Evolutionary conservation across 2,113 vertebrate species (phyloP).

Genomic region (Dromas ardeola): DNA sequence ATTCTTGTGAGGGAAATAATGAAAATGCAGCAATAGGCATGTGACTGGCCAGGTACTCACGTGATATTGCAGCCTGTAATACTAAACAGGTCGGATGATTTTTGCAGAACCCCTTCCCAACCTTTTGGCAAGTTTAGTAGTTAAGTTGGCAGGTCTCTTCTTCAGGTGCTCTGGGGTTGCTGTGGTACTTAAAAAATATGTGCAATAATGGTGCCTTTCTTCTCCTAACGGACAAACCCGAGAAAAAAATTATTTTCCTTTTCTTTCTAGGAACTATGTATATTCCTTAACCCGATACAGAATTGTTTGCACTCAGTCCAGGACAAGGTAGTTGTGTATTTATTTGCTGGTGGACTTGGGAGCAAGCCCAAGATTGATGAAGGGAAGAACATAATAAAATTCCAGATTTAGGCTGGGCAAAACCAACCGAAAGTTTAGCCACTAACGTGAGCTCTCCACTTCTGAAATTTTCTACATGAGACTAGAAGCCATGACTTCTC

Average conservation of each 20-base stretch:
- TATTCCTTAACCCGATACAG: background rate
- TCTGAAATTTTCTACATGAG: background rate
- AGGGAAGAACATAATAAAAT: background rate
- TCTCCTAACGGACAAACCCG: background rate
- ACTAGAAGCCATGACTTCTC: background rate
- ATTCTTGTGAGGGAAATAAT: background rate
- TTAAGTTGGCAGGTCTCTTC: background rate
- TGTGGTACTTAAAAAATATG: background rate
- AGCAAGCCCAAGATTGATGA: background rate
- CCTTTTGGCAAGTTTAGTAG: background rate
- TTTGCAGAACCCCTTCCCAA: background rate
- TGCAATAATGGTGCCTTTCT: background rate
- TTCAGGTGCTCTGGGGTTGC: background rate
- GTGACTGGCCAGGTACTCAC: background rate
- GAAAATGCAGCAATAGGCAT: background rate
- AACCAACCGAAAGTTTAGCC: background rate
- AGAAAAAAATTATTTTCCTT: background rate
- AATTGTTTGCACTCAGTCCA: background rate
- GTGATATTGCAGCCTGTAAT: background rate
- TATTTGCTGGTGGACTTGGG: background rate
- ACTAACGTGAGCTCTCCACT: background rate
- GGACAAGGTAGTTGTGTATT: background rate
- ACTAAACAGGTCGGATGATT: background rate
- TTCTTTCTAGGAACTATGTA: background rate
- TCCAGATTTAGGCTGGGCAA: background rate